Percentiles rank a stretch among this genome's conserved stretches.
Evolutionary conservation across 1,140 invertebrate genomes (phyloP).

Genomic region (Aphidius gifuensis): DNA sequence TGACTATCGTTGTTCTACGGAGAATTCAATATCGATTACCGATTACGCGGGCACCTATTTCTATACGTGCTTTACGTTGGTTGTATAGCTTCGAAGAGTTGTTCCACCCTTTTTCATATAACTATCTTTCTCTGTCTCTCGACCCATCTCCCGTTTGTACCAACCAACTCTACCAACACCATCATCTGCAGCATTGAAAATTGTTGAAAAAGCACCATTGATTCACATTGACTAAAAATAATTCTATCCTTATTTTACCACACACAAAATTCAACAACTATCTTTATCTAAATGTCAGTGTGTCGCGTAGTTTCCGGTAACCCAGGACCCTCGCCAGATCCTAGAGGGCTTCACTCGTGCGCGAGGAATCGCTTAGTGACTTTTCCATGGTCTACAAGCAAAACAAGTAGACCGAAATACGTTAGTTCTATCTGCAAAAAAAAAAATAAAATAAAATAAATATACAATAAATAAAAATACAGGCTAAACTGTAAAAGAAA

Average conservation of each 20-base stretch:
- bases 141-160: too few relatives aligned
- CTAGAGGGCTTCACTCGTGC: constrained; percentile 4
- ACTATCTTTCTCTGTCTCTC: too few relatives aligned
- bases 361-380: constrained; percentile 26
- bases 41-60: constrained; percentile 28
- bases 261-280: too few relatives aligned
- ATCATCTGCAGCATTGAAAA: background rate
- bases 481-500: background rate
- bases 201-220: too few relatives aligned
- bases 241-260: too few relatives aligned
- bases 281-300: too few relatives aligned
- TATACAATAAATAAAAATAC: too few relatives aligned
- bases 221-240: too few relatives aligned
- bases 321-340: constrained; percentile 4
- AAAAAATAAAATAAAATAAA: background rate
- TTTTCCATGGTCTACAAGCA: constrained; percentile 24
- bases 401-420: constrained; percentile 20
- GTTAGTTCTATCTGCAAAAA: background rate
- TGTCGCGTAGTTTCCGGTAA: too few relatives aligned
- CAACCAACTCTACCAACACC: background rate
- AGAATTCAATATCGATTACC: constrained; percentile 34
- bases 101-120: too few relatives aligned
- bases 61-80: constrained; percentile 24
- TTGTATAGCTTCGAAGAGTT: background rate
- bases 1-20: constrained; percentile 31